Evolutionary conservation across 2,888 invertebrate species (phyloP).

Genomic region (Nephrotoma guestfalica): DNA sequence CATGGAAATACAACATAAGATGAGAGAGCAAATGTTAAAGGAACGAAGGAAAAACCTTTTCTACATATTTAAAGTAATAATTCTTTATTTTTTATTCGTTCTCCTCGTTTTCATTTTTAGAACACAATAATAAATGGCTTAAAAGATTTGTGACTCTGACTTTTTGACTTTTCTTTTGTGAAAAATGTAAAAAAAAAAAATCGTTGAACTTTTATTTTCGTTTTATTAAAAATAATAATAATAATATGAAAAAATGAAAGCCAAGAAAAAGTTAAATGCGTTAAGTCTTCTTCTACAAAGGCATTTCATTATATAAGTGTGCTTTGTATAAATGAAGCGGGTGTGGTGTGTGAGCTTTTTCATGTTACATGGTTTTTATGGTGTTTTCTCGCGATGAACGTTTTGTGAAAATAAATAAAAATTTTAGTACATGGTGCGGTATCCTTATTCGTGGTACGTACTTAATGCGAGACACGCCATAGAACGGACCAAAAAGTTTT

Average conservation of each 20-base stretch:
- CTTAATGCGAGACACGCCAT: neutral
- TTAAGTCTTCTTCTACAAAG: neutral
- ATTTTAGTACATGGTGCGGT: neutral
- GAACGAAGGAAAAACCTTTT: neutral
- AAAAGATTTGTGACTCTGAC: slow-evolving; percentile 3
- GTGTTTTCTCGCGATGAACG: neutral
- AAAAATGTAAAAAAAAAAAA: neutral
- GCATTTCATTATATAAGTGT: neutral
- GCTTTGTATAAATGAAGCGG: neutral
- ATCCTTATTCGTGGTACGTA: neutral
- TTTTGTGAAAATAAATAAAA: neutral
- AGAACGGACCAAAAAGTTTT: neutral
- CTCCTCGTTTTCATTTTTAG: neutral
- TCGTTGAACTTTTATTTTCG: neutral
- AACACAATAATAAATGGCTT: slow-evolving; percentile 3
- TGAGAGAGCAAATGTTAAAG: slow-evolving; percentile 2
- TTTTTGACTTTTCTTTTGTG: slow-evolving; percentile 2
- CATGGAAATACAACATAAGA: neutral
- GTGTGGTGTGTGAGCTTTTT: neutral
- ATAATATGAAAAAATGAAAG: neutral
- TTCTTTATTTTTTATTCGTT: neutral
- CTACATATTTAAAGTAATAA: slow-evolving; percentile 2
- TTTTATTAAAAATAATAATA: neutral
- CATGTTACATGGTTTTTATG: neutral
- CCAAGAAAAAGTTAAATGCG: neutral